A percentile compares a stretch with the other conserved stretches of the same genome.
These are phyloP conservation scores for Kryptopterus vitreolus DNA, from an alignment of 2,797 vertebrate genomes.

Conservation along the genomic window DNA sequence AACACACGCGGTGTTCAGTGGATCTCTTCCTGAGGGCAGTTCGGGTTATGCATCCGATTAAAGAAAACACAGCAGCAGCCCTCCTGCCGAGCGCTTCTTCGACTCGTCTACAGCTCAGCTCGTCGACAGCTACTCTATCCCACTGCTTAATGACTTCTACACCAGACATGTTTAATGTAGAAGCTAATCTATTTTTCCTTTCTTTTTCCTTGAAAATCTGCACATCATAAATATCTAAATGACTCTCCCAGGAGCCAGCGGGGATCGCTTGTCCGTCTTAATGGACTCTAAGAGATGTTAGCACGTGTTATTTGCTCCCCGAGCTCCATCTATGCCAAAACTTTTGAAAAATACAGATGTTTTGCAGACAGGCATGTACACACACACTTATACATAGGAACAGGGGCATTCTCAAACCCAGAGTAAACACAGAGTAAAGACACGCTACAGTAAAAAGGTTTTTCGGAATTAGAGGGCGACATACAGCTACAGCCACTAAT, in stretches of 20 bases:
- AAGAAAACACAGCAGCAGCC: slow-evolving; percentile 29
- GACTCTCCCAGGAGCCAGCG: slow-evolving; percentile 30
- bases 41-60: slow-evolving; percentile 42
- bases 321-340: slow-evolving; percentile 26
- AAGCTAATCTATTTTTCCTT: slow-evolving; percentile 48
- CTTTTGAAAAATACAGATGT: slow-evolving; percentile 34
- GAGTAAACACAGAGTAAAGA: slow-evolving; percentile 59
- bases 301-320: slow-evolving; percentile 37
- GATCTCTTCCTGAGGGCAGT: slow-evolving; percentile 25
- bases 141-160: slow-evolving; percentile 43
- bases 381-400: slow-evolving; percentile 32
- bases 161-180: slow-evolving; percentile 50
- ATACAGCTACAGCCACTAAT: slow-evolving; percentile 54
- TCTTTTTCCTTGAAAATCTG: slow-evolving; percentile 28
- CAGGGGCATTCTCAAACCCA: slow-evolving; percentile 33
- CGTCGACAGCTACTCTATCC: slow-evolving; percentile 21
- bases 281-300: slow-evolving; percentile 33
- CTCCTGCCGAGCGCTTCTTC: slow-evolving; percentile 36
- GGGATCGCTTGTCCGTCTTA: slow-evolving; percentile 34
- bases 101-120: slow-evolving; percentile 31
- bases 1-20: slow-evolving; percentile 29
- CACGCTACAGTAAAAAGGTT: slow-evolving; percentile 52
- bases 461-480: slow-evolving; percentile 56
- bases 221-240: slow-evolving; percentile 48
- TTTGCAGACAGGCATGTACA: slow-evolving; percentile 39